phyloP scores from a whole-genome alignment of 35 echinoderm and acorn worm species.

The Ptychodera flava region DNA sequence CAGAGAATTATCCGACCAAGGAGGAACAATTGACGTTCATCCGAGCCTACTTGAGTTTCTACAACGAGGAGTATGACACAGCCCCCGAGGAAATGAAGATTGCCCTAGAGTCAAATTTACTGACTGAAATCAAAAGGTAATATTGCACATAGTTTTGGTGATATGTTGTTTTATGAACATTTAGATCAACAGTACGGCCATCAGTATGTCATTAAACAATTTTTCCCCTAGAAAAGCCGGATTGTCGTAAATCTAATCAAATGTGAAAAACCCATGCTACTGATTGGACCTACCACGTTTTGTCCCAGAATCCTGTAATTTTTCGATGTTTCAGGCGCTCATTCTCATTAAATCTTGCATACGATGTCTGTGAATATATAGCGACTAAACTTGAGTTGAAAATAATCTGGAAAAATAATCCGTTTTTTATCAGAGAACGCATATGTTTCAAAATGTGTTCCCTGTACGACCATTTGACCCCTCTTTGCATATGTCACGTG shows the following conservation, averaged over 20 bases:
- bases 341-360: neutral
- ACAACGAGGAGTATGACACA: neutral
- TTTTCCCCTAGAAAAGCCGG: neutral
- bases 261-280: neutral
- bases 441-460: too few species aligned
- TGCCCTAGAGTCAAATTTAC: neutral
- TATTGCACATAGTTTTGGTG: too few species aligned
- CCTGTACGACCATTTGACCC: too few species aligned
- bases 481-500: too few species aligned
- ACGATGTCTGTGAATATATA: neutral
- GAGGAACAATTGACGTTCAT: conserved; percentile 83
- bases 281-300: neutral
- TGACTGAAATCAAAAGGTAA: neutral
- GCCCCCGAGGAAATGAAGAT: neutral
- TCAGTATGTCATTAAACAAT: too few species aligned
- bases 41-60: conserved; percentile 34
- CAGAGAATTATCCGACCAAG: conserved; percentile 45
- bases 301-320: neutral
- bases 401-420: too few species aligned
- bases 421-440: too few species aligned
- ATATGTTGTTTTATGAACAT: too few species aligned
- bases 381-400: too few species aligned
- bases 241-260: neutral
- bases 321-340: neutral
- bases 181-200: too few species aligned